Percentiles rank a stretch among this genome's conserved stretches.
Evolutionary conservation across 2,888 invertebrate genomes (phyloP).

Genomic region (Elysia crispata): DNA sequence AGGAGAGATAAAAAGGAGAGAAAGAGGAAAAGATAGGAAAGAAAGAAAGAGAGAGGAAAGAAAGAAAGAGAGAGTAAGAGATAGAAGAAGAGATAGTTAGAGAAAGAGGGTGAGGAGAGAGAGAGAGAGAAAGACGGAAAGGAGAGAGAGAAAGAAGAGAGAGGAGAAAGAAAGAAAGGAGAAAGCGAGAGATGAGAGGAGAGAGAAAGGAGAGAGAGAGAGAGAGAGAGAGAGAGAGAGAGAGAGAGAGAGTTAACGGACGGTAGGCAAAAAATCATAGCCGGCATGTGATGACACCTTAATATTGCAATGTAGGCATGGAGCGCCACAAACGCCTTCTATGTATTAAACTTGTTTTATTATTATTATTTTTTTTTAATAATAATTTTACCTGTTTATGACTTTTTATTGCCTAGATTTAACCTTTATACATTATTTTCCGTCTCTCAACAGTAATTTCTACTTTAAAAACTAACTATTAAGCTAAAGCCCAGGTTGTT

Average conservation of each 20-base stretch:
- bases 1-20: not conserved
- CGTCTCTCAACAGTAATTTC: no score
- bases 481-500: no score
- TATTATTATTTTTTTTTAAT: not conserved
- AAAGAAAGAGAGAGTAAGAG: slow-evolving; percentile 15
- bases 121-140: not conserved
- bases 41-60: not conserved
- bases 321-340: not conserved
- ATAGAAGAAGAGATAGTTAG: not conserved
- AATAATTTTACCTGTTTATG: not conserved
- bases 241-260: no score
- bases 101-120: not conserved
- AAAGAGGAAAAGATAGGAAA: not conserved
- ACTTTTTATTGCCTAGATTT: no score
- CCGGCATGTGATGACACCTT: no score
- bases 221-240: not conserved
- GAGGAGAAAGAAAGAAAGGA: not conserved
- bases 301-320: no score
- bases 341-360: not conserved
- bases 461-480: no score
- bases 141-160: not conserved
- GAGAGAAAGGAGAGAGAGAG: not conserved
- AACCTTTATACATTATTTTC: no score
- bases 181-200: not conserved
- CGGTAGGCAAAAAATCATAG: no score